Conservation (phyloP, 2,888 invertebrate species). For the Nycteola revayana region DNA sequence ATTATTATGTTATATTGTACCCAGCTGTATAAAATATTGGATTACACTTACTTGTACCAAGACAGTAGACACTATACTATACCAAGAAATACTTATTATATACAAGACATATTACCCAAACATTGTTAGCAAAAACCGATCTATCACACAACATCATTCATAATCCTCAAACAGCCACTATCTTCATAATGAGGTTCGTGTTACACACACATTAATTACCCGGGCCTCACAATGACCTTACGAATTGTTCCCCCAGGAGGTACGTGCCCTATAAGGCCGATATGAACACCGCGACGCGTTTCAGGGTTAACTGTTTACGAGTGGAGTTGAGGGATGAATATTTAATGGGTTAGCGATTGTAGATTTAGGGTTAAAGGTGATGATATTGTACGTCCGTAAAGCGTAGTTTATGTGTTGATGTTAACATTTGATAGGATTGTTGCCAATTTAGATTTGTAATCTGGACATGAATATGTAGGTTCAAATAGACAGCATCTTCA, state of each 20-base stretch:
- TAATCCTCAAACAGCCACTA: slow-evolving; percentile 16
- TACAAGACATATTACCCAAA: too few species aligned
- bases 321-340: slow-evolving; percentile 25
- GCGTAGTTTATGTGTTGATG: too few species aligned
- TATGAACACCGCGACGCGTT: slow-evolving; percentile 24
- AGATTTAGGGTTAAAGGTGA: slow-evolving; percentile 28
- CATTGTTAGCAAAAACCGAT: background rate
- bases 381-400: slow-evolving; percentile 17
- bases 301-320: slow-evolving; percentile 40
- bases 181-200: slow-evolving; percentile 48
- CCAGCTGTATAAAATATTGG: too few species aligned
- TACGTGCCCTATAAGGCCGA: slow-evolving; percentile 21
- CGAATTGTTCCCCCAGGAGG: slow-evolving; percentile 38
- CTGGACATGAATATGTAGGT: too few species aligned
- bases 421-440: too few species aligned
- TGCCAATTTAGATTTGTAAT: too few species aligned
- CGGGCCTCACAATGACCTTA: slow-evolving; percentile 26
- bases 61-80: too few species aligned
- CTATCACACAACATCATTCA: slow-evolving; percentile 12
- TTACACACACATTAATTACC: slow-evolving; percentile 59
- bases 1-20: too few species aligned
- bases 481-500: too few species aligned
- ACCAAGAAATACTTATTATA: too few species aligned
- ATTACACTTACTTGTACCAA: too few species aligned
- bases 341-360: slow-evolving; percentile 25